Percentiles rank a stretch among this genome's conserved stretches.
Conservation (phyloP, 2,888 invertebrate genomes). For the Volucella inanis region DNA sequence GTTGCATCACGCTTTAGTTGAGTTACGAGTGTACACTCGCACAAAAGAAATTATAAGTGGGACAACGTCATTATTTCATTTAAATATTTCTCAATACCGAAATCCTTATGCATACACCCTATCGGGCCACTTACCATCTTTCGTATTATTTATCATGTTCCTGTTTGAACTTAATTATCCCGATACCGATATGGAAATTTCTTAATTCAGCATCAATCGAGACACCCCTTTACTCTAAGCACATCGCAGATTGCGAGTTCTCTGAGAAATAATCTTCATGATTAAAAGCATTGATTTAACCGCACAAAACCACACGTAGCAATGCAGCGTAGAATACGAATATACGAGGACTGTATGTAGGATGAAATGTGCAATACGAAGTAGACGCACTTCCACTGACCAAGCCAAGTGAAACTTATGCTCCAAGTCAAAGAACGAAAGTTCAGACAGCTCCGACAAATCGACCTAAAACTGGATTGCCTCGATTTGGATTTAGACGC, state of each 20-base stretch:
- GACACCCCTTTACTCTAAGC: background rate
- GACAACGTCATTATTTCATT: no score
- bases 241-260: conserved; percentile 9
- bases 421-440: conserved; percentile 32
- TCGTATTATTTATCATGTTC: no score
- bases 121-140: no score
- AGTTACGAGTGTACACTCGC: no score
- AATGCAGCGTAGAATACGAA: conserved; percentile 45
- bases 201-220: conserved; percentile 36
- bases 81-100: no score
- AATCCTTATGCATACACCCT: no score
- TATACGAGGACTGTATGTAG: no score
- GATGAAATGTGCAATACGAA: no score
- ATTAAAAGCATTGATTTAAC: conserved; percentile 62
- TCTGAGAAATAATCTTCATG: conserved; percentile 44
- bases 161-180: background rate
- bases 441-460: conserved; percentile 46
- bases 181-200: conserved; percentile 24
- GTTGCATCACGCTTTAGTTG: no score
- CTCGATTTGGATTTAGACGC: conserved; percentile 1
- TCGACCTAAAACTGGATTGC: conserved; percentile 52
- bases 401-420: conserved; percentile 44
- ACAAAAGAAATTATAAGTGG: no score
- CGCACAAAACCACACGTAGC: conserved; percentile 58
- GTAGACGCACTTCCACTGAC: conserved; percentile 21